Base-by-base conservation (phyloP, 2,888 invertebrate species). In the Leptodirus hochenwartii region DNA sequence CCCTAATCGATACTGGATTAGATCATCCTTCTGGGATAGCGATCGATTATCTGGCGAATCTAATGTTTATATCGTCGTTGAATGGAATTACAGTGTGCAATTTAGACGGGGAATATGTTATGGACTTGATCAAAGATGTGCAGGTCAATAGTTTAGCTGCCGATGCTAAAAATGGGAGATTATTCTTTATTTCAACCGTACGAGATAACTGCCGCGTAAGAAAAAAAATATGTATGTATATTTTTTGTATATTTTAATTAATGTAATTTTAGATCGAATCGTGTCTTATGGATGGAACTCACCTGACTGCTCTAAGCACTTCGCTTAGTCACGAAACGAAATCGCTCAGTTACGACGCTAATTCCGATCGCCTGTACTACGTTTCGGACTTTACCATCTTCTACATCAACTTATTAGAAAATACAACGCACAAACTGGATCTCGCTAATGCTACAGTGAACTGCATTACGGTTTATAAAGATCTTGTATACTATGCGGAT, bases 31-130 rank as follows among this genome's bases (percentile, higher is more conserved):
- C 64, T 30, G 84, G 78, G 3, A 66, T 88, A 47, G 80, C 81
- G 20, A 63, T 87, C 33, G 85, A 88, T 59, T 81, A 80, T 79
- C 65, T 79, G 34, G 77, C 80, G 10, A 61, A 69, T 25, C 64
- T 78, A 46, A 61, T 82, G 54, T 81, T 76, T 56, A 70, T 82
- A 48, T 45, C 51, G 3, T 69, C 73, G 0, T 66, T 70, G 1
- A 58, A 54, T 33, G 63, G 67, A 6, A 78, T 88, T 38, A 59
- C 67, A 31, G 82, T 69, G 1, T 67, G 72, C 38, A 76, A 70
- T 45, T 56, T 81, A 29, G 63, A 66, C 38, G 87, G 82, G 3
- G 75, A 79, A 51, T 76, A 64, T 47, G 62, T 72, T 15, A 61
- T 69, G 1, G 39, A 38, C 14, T 29, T 54, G 3, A 31, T 52